A percentile compares a stretch with the other conserved stretches of the same genome.
These are phyloP conservation scores for Hippocampus comes DNA, from an alignment of 2,113 vertebrate species.

Conservation along the genomic window DNA sequence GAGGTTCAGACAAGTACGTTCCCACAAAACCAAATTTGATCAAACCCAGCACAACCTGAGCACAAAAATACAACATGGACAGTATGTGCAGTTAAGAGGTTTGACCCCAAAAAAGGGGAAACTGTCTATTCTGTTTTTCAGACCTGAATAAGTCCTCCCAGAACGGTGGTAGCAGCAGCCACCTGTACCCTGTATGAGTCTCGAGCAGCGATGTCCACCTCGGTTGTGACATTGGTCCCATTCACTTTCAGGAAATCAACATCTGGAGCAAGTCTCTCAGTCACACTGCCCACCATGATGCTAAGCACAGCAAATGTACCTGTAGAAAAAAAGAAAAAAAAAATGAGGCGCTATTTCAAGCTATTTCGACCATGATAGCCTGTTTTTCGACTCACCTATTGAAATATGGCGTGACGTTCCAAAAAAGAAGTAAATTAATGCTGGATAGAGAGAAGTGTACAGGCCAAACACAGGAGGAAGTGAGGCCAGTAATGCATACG, in stretches of 20 bases:
- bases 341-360: neutral
- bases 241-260: conserved; percentile 65
- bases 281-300: conserved; percentile 92
- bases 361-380: neutral
- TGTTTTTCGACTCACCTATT: conserved; percentile 74
- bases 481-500: conserved; percentile 90
- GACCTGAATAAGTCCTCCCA: conserved; percentile 90
- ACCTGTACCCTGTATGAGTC: conserved; percentile 78
- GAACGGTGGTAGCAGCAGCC: conserved; percentile 82
- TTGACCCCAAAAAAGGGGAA: neutral
- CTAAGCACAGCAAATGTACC: conserved; percentile 93
- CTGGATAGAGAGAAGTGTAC: conserved; percentile 89
- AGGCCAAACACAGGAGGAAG: conserved; percentile 88
- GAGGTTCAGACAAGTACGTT: conserved; percentile 89
- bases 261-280: conserved; percentile 78
- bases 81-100: neutral
- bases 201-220: conserved; percentile 53
- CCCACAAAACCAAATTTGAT: conserved; percentile 93
- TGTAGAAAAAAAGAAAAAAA: conserved; percentile 42
- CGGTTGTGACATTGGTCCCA: conserved; percentile 64
- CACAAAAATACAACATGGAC: neutral
- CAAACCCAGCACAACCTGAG: conserved; percentile 84
- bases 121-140: neutral
- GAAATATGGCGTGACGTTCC: conserved; percentile 96
- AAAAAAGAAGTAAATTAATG: conserved; percentile 90